A percentile compares a stretch with the other conserved stretches of the same genome.
phyloP scores from a whole-genome alignment of 2,888 invertebrate species.

The Geotrupes spiniger region DNA sequence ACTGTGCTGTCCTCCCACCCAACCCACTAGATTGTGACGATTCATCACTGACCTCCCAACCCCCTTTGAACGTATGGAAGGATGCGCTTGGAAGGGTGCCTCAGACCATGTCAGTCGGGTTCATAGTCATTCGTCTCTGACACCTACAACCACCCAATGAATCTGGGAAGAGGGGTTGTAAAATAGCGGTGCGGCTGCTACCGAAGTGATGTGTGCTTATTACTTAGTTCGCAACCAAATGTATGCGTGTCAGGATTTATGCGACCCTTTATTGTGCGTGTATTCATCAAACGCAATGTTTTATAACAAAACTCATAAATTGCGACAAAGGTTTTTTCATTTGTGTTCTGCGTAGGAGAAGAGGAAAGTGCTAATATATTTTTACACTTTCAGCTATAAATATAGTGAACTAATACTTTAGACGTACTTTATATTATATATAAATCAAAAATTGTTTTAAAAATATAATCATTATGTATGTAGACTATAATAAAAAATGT shows the following conservation, averaged over 20 bases:
- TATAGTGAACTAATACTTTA: no score
- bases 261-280: not conserved
- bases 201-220: conserved; percentile 24
- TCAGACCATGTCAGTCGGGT: conserved; percentile 29
- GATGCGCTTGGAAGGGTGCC: conserved; percentile 25
- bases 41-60: conserved; percentile 35
- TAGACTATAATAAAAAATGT: no score
- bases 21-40: conserved; percentile 28
- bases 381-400: no score
- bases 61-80: conserved; percentile 22
- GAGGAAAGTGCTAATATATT: no score
- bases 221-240: conserved; percentile 14
- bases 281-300: not conserved
- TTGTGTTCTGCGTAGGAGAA: no score
- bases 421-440: no score
- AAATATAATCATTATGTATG: no score
- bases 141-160: conserved; percentile 35
- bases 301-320: no score
- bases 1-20: conserved; percentile 10
- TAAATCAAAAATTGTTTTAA: no score
- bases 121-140: conserved; percentile 38
- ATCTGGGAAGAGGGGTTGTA: conserved; percentile 31
- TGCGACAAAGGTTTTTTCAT: no score
- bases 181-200: conserved; percentile 25
- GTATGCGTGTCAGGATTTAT: conserved; percentile 6